Base-by-base conservation (phyloP, 1,140 invertebrate genomes). In the Oscheius sp. region DNA sequence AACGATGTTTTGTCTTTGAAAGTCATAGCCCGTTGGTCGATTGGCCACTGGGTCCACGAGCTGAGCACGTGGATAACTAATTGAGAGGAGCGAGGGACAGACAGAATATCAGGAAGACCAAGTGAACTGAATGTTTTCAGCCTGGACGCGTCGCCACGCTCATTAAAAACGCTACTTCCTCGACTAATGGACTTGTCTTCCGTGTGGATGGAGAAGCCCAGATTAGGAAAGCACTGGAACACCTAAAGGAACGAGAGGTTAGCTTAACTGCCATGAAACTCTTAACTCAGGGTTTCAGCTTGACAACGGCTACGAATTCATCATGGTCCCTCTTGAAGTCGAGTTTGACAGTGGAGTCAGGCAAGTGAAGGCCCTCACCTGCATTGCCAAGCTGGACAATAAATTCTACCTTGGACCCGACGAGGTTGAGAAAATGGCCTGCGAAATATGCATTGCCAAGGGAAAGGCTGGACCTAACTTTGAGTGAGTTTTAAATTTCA, bases 251-350 rank as follows among this genome's bases (percentile, higher is more conserved):
- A 31, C 35, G 69, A 62, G 69, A 71, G 61, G 58, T 71, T 31
- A 18, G 59, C 32, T 34, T 18, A 2, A 23, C 32, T 7, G 26
- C 18, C 32, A 13, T 15, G 20, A 65, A 45, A 7, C 13, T 36
- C n/a, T 29, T 31, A 36, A 2, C 20, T 1, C n/a, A 18, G n/a
- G 49, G 3, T 70, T 70, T n/a, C 55, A 70, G 68, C 29, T 61
- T 23, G 69, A 71, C 31, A 71, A 71, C 29, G 69, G 69, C 69
- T 71, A 71, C 26, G n/a, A 34, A 52, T 71, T 71, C 61, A 32
- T 49, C 10, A 46, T 45, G 67, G 61, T 71, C 2, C 36, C 69
- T 18, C 23, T 71, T 1, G 36, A 49, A 71, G 58, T 64, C 38
- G 38, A 36, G 58, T 35, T 31, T 7, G 29, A 20, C n/a, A 29